Conservation (phyloP, 2,797 vertebrate species). For the Notolepis coatsorum region DNA sequence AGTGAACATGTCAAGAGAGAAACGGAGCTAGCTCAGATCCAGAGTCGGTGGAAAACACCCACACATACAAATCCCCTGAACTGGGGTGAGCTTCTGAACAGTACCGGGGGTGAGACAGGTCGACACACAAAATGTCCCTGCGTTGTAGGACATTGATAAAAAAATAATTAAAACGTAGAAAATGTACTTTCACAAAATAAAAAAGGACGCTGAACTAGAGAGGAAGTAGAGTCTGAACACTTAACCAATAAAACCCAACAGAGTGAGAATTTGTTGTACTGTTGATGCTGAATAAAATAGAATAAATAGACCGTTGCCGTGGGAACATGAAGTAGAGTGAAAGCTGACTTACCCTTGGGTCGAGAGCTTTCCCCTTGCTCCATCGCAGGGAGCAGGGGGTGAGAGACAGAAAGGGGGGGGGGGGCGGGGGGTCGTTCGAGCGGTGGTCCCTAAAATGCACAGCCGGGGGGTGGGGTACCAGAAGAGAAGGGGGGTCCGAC, state of each 20-base stretch:
- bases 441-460: constrained; percentile 48
- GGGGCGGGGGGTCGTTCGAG: constrained; percentile 56
- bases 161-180: no score
- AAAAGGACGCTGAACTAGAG: no score
- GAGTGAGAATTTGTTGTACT: neutral
- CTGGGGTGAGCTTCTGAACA: no score
- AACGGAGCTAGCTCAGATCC: neutral
- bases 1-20: neutral
- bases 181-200: no score
- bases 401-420: constrained; percentile 59
- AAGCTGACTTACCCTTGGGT: constrained; percentile 77
- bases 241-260: neutral
- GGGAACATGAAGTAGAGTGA: neutral
- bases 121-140: no score
- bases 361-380: constrained; percentile 79
- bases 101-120: no score
- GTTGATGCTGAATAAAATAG: constrained; percentile 2
- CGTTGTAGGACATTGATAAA: neutral
- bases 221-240: neutral
- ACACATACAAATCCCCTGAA: neutral
- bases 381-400: constrained; percentile 77
- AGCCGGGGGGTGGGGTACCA: neutral
- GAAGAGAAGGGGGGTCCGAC: neutral
- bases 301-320: neutral
- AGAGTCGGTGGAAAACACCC: neutral